Evolutionary conservation across 2,888 invertebrate species (phyloP).

Genomic region (Odontocolon sp.): DNA sequence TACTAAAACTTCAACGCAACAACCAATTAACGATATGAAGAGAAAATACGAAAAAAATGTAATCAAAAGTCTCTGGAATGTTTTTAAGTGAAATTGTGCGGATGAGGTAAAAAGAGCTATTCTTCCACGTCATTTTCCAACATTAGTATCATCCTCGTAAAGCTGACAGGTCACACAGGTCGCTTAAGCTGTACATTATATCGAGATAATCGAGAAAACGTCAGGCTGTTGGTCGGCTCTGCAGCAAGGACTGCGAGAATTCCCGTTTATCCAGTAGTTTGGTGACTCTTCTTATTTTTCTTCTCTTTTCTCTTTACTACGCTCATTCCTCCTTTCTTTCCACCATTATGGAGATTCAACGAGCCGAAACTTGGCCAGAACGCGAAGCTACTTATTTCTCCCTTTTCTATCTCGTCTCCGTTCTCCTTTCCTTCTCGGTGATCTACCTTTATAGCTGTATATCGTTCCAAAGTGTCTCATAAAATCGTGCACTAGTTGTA

Average conservation of each 20-base stretch:
- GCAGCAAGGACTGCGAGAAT: not conserved
- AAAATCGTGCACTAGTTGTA: slow-evolving; percentile 32
- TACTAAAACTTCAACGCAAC: too few relatives aligned
- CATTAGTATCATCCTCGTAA: slow-evolving; percentile 7
- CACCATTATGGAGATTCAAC: slow-evolving; percentile 57
- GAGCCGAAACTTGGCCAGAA: slow-evolving; percentile 52
- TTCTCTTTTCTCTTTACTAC: not conserved
- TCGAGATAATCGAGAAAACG: slow-evolving; percentile 50
- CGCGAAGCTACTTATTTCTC: slow-evolving; percentile 38
- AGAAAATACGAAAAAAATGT: too few relatives aligned
- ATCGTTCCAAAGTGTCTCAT: slow-evolving; percentile 42
- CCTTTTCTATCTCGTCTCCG: slow-evolving; percentile 16
- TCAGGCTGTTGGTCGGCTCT: slow-evolving; percentile 17
- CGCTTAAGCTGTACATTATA: slow-evolving; percentile 49
- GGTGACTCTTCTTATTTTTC: slow-evolving; percentile 25
- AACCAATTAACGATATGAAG: too few relatives aligned
- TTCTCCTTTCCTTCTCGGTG: not conserved
- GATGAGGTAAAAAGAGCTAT: not conserved
- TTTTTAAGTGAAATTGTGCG: too few relatives aligned
- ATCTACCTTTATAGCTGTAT: slow-evolving; percentile 25
- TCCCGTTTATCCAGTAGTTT: slow-evolving; percentile 14
- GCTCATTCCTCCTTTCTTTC: not conserved
- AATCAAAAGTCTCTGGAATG: too few relatives aligned
- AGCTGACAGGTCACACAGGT: not conserved
- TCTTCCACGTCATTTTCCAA: not conserved